A percentile compares a stretch with the other conserved stretches of the same genome.
Evolutionary conservation across 2,888 invertebrate species (phyloP).

Genomic region (Helobdella robusta): DNA sequence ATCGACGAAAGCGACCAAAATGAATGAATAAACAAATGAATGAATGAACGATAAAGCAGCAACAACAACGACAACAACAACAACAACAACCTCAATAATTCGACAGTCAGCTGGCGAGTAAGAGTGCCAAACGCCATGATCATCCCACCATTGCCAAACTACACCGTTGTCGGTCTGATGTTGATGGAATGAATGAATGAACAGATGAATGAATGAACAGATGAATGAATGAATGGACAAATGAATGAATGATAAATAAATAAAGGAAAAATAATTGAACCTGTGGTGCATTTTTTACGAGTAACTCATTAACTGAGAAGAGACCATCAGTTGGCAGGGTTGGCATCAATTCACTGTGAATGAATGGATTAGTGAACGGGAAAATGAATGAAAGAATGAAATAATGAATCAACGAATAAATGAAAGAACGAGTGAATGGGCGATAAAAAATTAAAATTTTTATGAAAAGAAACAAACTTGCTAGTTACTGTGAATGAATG

Average conservation of each 20-base stretch:
- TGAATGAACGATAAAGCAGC: not conserved
- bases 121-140: conserved; percentile 77
- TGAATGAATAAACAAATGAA: not conserved
- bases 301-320: conserved; percentile 79
- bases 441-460: no score
- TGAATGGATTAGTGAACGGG: not conserved
- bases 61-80: not conserved
- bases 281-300: conserved; percentile 52
- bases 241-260: no score
- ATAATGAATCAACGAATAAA: not conserved
- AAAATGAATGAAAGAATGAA: not conserved
- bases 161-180: conserved; percentile 65
- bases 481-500: no score
- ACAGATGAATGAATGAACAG: no score
- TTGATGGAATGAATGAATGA: no score
- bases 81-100: conserved; percentile 67
- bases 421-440: not conserved
- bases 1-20: not conserved
- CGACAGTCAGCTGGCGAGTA: conserved; percentile 86
- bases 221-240: no score
- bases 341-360: conserved; percentile 76
- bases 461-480: no score
- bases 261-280: no score
- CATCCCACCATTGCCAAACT: conserved; percentile 95
- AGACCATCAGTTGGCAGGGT: conserved; percentile 87